phyloP scores from a whole-genome alignment of 2,888 invertebrate species.

The Cheilosia variabilis region DNA sequence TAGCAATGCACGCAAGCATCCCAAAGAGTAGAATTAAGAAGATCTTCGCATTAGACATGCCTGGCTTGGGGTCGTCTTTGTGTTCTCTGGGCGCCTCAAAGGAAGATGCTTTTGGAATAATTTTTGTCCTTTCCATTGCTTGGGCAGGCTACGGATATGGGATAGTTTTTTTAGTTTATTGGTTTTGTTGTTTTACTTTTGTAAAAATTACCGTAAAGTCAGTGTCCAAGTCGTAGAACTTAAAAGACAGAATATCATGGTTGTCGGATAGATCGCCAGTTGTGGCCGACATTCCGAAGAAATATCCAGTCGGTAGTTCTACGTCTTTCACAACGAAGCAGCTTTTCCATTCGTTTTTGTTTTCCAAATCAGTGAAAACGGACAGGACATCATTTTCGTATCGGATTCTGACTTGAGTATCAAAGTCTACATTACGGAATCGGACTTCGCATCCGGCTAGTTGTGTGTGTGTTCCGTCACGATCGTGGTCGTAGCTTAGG shows the following conservation, averaged over 20 bases:
- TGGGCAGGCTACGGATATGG: conserved; percentile 78
- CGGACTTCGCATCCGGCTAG: conserved; percentile 98
- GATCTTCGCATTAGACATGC: conserved; percentile 95
- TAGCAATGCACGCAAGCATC: conserved; percentile 91
- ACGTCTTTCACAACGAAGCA: conserved; percentile 96
- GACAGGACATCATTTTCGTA: conserved; percentile 96
- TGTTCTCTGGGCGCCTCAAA: conserved; percentile 97
- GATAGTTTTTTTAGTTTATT: background rate
- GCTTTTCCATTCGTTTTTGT: conserved; percentile 96
- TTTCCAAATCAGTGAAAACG: conserved; percentile 95
- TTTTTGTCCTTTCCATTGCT: conserved; percentile 88
- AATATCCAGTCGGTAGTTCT: conserved; percentile 96
- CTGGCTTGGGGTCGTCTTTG: conserved; percentile 93
- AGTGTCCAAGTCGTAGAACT: conserved; percentile 95
- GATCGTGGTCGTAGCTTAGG: conserved; percentile 98
- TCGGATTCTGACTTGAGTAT: conserved; percentile 94
- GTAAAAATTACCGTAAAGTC: conserved; percentile 84
- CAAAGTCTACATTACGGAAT: conserved; percentile 94
- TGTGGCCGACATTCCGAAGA: conserved; percentile 96
- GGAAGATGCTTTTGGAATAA: conserved; percentile 94
- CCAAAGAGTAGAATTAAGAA: conserved; percentile 94
- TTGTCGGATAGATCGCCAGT: conserved; percentile 99
- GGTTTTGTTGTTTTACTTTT: background rate
- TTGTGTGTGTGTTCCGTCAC: conserved; percentile 99
- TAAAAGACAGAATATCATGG: conserved; percentile 96